A percentile compares a stretch with the other conserved stretches of the same genome.
Evolutionary conservation across 2,113 vertebrate species (phyloP).

Genomic region (Paedocypris sp.): DNA sequence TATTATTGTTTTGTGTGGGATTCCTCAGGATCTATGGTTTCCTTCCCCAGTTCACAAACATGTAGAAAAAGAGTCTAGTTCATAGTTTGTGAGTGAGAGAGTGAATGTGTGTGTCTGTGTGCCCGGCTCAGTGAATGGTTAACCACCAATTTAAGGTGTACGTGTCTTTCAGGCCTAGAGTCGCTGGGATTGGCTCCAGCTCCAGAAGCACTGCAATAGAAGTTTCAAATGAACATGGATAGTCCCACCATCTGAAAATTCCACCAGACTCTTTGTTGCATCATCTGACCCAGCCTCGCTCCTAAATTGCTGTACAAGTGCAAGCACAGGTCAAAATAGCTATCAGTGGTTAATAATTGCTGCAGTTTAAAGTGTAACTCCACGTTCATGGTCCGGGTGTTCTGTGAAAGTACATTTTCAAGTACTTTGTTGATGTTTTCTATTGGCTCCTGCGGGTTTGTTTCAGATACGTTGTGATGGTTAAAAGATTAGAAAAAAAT

Average conservation of each 20-base stretch:
- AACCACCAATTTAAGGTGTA: no score
- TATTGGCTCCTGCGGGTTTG: not conserved
- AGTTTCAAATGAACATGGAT: not conserved
- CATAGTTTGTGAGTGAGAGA: no score
- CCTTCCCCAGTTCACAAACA: no score
- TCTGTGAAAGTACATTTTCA: not conserved
- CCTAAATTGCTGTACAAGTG: not conserved
- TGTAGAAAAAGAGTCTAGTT: no score
- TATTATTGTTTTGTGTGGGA: no score
- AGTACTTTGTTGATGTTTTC: not conserved
- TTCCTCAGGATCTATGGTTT: no score
- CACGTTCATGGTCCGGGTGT: not conserved
- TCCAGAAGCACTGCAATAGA: not conserved
- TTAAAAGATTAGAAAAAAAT: not conserved
- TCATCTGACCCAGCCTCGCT: not conserved
- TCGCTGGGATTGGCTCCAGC: no score
- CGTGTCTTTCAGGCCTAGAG: no score
- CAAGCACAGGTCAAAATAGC: not conserved
- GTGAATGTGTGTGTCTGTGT: no score
- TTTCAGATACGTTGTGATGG: not conserved
- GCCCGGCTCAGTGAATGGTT: no score
- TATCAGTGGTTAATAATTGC: not conserved
- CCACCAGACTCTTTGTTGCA: conserved; percentile 11
- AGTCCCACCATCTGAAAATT: conserved; percentile 7
- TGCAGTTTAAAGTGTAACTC: not conserved